These are phyloP conservation scores for Phylloscopus whistleri DNA, from an alignment of 2,113 vertebrate species.

Conservation along the genomic window DNA sequence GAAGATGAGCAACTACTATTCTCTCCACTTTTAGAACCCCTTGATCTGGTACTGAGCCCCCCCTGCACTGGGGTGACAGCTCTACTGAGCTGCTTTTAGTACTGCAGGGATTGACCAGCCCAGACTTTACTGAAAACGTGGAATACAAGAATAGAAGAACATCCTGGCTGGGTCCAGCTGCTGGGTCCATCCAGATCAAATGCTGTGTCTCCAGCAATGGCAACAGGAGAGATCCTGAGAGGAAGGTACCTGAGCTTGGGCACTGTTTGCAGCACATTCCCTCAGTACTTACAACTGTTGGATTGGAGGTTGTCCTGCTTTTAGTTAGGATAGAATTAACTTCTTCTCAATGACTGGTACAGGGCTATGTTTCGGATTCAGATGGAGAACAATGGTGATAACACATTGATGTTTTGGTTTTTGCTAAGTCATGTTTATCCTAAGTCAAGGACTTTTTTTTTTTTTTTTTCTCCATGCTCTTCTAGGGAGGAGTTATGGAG, in stretches of 20 bases:
- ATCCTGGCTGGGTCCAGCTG: not conserved
- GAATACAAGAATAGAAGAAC: not conserved
- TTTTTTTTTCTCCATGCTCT: not conserved
- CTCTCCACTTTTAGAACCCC: not conserved
- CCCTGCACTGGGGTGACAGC: fast-evolving
- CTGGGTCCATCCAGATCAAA: not conserved
- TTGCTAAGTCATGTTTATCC: not conserved
- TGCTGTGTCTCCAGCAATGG: not conserved
- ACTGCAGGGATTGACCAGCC: not conserved
- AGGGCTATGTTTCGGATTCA: not conserved
- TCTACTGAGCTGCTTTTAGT: not conserved
- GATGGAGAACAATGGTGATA: not conserved
- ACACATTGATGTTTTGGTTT: not conserved
- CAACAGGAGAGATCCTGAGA: not conserved
- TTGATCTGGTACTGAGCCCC: not conserved
- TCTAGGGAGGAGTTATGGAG: not conserved
- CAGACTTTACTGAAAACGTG: not conserved
- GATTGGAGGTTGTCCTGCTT: not conserved
- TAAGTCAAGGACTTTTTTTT: not conserved
- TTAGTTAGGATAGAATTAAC: not conserved
- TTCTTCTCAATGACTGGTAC: not conserved
- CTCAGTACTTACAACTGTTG: not conserved
- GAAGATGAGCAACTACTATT: not conserved
- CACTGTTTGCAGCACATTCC: not conserved
- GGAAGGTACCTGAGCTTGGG: not conserved